Evolutionary conservation across 2,797 vertebrate genomes (phyloP).

Genomic region (Galaxias olidus): DNA sequence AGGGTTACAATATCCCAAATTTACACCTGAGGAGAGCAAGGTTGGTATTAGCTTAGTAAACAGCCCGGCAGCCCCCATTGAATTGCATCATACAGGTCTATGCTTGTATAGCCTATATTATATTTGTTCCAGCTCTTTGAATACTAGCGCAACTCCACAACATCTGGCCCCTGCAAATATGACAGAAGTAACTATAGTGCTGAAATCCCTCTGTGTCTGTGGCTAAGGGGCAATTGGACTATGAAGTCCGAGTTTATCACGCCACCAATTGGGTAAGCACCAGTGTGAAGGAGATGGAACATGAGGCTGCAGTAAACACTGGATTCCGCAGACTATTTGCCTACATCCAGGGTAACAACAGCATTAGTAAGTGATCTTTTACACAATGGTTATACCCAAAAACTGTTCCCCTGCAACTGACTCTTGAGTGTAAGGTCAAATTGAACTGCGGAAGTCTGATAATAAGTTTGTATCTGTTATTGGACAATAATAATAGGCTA

Average conservation of each 20-base stretch:
- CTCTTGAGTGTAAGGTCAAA: too few species aligned
- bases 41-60: slow-evolving; percentile 32
- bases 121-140: too few species aligned
- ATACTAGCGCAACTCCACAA: too few species aligned
- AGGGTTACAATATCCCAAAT: slow-evolving; percentile 65
- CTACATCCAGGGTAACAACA: slow-evolving; percentile 77
- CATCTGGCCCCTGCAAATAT: too few species aligned
- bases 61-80: neutral
- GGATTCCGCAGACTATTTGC: slow-evolving; percentile 75
- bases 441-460: too few species aligned
- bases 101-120: too few species aligned
- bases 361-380: slow-evolving; percentile 60
- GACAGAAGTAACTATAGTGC: neutral
- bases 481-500: too few species aligned
- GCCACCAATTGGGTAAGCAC: slow-evolving; percentile 76
- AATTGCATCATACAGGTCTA: neutral
- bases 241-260: slow-evolving; percentile 73
- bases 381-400: too few species aligned
- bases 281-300: slow-evolving; percentile 56
- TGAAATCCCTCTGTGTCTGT: neutral
- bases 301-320: slow-evolving; percentile 50
- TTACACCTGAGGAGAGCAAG: slow-evolving; percentile 60
- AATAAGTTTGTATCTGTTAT: too few species aligned
- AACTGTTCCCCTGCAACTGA: too few species aligned
- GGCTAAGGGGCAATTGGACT: slow-evolving; percentile 68